Evolutionary conservation across 2,113 vertebrate species (phyloP), one percentile per base, ranked within the genome.

Genomic region (Cinclus cinclus): DNA sequence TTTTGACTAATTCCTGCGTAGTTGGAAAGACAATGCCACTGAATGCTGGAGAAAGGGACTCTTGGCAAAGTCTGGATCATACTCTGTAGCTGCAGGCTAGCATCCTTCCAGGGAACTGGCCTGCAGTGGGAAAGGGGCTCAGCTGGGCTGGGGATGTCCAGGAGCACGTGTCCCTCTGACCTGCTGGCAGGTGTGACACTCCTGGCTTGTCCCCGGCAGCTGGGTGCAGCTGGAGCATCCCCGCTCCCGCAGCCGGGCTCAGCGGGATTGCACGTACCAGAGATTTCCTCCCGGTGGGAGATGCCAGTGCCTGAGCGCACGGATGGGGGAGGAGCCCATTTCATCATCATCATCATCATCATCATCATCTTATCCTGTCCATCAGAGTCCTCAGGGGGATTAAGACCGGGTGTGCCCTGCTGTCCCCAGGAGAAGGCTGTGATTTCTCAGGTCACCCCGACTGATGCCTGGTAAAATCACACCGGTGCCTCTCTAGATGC

Each of bases 201-300:
- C 5, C 8, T 35, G 5, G 19, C 37, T 44, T 15, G 21, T 39
- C 30, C 42, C n/a, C 1, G 20, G 64, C n/a, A 49, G 35, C 65
- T 39, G 56, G 21, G 18, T 30, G 22, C 47, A 46, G 53, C 69
- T 74, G 78, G 65, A 85, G 53, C 74, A 82, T 53, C 64, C 46
- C 37, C 0, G 2, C 39, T 46, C 33, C 60, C 2, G 0, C 46
- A 35, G 55, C 21, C 1, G 74, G 44, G 31, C 71, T 63, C 15
- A 3, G 5, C 0, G 3, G 58, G n/a, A 9, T 4, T 2, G 1
- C 75, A 68, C 1, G 0, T 12, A 14, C 35, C 8, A 3, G 3
- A 1, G 49, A 24, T 82, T 65, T 28, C 62, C 37, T 25, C 30
- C 44, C 44, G n/a, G 25, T 20, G 1, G 3, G 46, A 56, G 53